A percentile compares a stretch with the other conserved stretches of the same genome.
Evolutionary conservation across 2,113 vertebrate species (phyloP).

Genomic region (Panthera uncia): DNA sequence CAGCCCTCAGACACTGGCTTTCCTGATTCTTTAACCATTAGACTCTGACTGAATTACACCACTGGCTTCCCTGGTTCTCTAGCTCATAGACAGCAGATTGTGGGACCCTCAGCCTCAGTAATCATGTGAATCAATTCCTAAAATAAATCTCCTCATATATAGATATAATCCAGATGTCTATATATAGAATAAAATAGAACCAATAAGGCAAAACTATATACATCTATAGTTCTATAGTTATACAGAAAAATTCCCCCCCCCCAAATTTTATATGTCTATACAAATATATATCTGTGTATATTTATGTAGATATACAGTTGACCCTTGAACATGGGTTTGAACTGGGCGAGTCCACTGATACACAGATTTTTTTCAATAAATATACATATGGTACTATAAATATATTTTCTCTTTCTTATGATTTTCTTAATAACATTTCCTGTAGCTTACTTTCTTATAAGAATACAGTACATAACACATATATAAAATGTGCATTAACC

Average conservation of each 20-base stretch:
- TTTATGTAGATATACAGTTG: background rate
- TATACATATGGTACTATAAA: background rate
- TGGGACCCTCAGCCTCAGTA: background rate
- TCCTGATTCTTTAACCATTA: background rate
- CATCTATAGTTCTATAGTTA: background rate
- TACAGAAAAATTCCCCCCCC: background rate
- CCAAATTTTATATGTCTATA: background rate
- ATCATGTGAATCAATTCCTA: background rate
- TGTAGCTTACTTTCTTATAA: background rate
- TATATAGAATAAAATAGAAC: background rate
- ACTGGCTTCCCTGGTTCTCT: background rate
- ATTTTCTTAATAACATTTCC: background rate
- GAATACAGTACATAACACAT: background rate
- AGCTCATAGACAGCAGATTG: background rate
- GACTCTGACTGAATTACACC: background rate
- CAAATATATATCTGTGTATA: background rate
- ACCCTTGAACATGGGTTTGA: background rate
- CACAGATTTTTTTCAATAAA: background rate
- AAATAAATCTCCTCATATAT: background rate
- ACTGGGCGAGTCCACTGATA: background rate
- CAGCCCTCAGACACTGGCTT: background rate
- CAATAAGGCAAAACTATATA: background rate
- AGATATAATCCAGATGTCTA: background rate
- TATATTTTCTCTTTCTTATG: background rate
- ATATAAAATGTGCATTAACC: background rate